Evolutionary conservation across 2,888 invertebrate species (phyloP).

Genomic region (Eubasilissa splendida): DNA sequence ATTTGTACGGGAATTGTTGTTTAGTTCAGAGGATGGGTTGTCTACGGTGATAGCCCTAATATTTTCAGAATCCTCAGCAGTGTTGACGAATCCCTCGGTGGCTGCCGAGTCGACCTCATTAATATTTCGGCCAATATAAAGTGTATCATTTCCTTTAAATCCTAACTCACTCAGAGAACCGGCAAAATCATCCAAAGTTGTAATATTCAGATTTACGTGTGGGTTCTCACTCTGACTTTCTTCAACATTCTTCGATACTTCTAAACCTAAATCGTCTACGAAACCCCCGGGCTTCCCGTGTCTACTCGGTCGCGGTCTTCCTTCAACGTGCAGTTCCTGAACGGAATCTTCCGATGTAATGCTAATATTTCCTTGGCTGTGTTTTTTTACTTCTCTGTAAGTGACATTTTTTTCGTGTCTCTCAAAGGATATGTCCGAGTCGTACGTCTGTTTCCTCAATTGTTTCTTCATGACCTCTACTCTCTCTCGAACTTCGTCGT

Average conservation of each 20-base stretch:
- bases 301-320: not conserved
- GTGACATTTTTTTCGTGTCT: slow-evolving; percentile 11
- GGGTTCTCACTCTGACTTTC: not conserved
- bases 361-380: slow-evolving; percentile 31
- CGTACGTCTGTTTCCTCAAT: slow-evolving; percentile 53
- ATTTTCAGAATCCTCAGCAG: not conserved
- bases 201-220: not conserved
- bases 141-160: not conserved
- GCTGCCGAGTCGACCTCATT: not conserved
- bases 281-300: not conserved
- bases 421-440: slow-evolving; percentile 35
- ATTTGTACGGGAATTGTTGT: slow-evolving; percentile 22
- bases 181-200: not conserved
- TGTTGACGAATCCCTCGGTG: not conserved
- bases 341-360: slow-evolving; percentile 37
- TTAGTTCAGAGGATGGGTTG: slow-evolving; percentile 62
- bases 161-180: not conserved
- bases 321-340: slow-evolving; percentile 5
- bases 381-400: slow-evolving; percentile 25
- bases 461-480: slow-evolving; percentile 57
- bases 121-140: not conserved
- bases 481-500: slow-evolving; percentile 58
- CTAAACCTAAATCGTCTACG: not conserved
- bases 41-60: not conserved
- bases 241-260: no score